Conservation (phyloP, 2,888 invertebrate genomes). For the Poecilus cupreus region DNA sequence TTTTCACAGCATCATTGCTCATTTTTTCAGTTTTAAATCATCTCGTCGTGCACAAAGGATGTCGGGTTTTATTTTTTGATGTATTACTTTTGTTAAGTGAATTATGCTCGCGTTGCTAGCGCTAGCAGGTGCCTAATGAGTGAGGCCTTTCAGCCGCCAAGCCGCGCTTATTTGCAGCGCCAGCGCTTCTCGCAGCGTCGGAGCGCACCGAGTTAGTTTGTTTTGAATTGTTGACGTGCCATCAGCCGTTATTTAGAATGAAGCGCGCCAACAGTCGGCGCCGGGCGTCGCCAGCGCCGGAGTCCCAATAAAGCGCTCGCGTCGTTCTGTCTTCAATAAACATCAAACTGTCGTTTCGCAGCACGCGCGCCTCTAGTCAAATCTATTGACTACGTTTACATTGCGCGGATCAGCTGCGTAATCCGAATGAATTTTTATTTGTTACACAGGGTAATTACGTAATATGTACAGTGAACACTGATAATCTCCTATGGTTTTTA, state of each 20-base stretch:
- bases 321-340: slow-evolving; percentile 41
- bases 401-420: neutral
- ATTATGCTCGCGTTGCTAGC: slow-evolving; percentile 23
- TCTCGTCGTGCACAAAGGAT: neutral
- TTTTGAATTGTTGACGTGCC: slow-evolving; percentile 37
- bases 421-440: too few relatives aligned
- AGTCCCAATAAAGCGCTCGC: slow-evolving; percentile 19
- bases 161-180: neutral
- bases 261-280: neutral
- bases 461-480: too few relatives aligned
- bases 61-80: slow-evolving; percentile 36
- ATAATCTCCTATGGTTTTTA: too few relatives aligned
- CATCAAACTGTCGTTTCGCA: slow-evolving; percentile 48
- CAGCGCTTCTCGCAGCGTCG: neutral
- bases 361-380: neutral
- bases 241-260: slow-evolving; percentile 27
- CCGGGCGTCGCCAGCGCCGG: neutral
- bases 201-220: slow-evolving; percentile 15
- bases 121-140: slow-evolving; percentile 43
- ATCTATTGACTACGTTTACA: neutral
- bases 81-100: slow-evolving; percentile 49
- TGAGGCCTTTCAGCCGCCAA: neutral
- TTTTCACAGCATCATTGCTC: slow-evolving; percentile 4
- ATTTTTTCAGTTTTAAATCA: slow-evolving; percentile 33
- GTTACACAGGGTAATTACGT: too few relatives aligned